phyloP scores from a whole-genome alignment of 2,113 vertebrate genomes.

The Aix galericulata region DNA sequence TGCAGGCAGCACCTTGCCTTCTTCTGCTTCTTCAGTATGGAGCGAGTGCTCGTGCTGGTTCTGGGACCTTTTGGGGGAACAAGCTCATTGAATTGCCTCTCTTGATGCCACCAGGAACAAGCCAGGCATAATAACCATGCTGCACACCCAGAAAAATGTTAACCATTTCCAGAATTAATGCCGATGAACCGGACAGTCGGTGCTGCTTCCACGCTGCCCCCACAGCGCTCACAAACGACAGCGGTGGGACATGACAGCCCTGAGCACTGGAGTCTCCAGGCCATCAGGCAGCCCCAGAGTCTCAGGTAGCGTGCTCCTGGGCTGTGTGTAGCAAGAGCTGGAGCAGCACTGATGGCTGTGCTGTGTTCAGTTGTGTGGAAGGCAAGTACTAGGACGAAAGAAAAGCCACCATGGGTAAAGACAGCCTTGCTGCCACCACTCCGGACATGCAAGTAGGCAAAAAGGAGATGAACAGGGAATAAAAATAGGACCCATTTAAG shows the following conservation, averaged over 20 bases:
- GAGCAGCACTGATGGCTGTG: neutral
- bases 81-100: neutral
- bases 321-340: neutral
- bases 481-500: neutral
- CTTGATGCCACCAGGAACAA: neutral
- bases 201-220: neutral
- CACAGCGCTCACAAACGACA: neutral
- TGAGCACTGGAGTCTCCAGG: neutral
- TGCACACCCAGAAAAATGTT: neutral
- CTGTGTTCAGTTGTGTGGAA: neutral
- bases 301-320: accelerated
- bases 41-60: neutral
- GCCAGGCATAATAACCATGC: neutral
- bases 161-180: neutral
- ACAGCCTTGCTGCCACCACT: neutral
- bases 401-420: neutral
- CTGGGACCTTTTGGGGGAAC: neutral
- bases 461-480: neutral
- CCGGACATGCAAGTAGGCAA: neutral
- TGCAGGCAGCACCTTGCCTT: neutral
- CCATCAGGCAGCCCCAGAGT: neutral
- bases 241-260: neutral
- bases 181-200: neutral
- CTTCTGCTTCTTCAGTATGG: neutral
- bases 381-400: neutral